Percentiles rank a stretch among this genome's conserved stretches.
These are phyloP conservation scores for Hyposoter didymator DNA, from an alignment of 2,888 invertebrate genomes.

Conservation along the genomic window DNA sequence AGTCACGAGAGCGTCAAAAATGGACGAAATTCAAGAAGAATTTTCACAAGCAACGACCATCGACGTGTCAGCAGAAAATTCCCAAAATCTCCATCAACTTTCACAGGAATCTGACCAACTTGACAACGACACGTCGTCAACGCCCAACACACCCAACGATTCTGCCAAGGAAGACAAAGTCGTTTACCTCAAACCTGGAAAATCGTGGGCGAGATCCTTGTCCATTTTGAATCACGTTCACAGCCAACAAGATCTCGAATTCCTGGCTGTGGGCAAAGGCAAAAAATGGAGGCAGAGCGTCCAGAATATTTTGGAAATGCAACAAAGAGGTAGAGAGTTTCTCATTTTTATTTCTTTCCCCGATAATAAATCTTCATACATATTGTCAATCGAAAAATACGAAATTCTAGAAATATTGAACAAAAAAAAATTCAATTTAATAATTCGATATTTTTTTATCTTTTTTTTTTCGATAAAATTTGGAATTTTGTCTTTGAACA, in stretches of 20 bases:
- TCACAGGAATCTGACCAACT: neutral
- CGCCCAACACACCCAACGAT: neutral
- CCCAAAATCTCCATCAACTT: neutral
- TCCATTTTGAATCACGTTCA: constrained; percentile 86
- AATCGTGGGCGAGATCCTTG: constrained; percentile 89
- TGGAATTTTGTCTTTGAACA: no score
- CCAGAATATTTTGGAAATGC: constrained; percentile 85
- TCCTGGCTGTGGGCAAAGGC: constrained; percentile 84
- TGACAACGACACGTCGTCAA: neutral
- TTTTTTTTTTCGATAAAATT: no score
- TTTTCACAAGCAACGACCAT: neutral
- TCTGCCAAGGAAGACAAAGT: constrained; percentile 50
- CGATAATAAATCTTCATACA: neutral
- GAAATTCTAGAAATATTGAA: neutral
- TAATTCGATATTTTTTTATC: no score
- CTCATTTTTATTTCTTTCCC: neutral
- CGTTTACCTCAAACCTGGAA: constrained; percentile 87
- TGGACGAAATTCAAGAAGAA: constrained; percentile 4
- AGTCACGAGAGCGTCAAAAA: neutral
- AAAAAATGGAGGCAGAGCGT: constrained; percentile 86
- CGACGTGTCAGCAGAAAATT: neutral
- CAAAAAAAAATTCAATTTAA: no score
- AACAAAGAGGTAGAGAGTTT: constrained; percentile 83
- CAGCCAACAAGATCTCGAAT: constrained; percentile 84
- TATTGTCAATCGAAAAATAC: neutral